Conservation (phyloP, 2,888 invertebrate species). For the Rhodophaea formosa region DNA sequence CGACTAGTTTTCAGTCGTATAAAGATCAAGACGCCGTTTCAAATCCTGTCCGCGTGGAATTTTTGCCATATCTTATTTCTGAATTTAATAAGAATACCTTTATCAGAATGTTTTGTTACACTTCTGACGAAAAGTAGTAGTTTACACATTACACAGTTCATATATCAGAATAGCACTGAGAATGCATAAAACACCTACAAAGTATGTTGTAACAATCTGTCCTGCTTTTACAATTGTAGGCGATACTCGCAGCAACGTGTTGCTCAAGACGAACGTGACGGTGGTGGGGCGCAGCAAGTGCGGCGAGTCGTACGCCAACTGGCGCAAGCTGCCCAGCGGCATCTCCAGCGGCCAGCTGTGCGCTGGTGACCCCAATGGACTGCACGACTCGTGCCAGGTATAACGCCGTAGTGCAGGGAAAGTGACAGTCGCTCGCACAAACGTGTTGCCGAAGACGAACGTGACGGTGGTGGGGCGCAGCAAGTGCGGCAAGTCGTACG, state of each 20-base stretch:
- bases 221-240: constrained; percentile 35
- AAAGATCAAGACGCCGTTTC: too few species aligned
- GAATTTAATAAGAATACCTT: too few species aligned
- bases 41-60: too few species aligned
- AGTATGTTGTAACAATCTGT: too few species aligned
- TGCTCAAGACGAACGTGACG: constrained; percentile 63
- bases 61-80: too few species aligned
- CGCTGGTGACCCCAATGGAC: constrained; percentile 62
- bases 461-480: constrained; percentile 46
- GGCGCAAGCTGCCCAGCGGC: constrained; percentile 60
- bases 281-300: constrained; percentile 46
- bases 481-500: constrained; percentile 52
- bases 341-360: constrained; percentile 60
- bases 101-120: too few species aligned
- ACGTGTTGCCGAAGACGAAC: constrained; percentile 57
- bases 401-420: too few species aligned
- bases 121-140: too few species aligned
- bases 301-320: constrained; percentile 47
- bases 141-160: too few species aligned
- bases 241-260: constrained; percentile 46
- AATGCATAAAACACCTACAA: too few species aligned
- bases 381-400: constrained; percentile 66
- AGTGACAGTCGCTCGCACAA: constrained; percentile 49
- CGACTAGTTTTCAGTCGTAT: too few species aligned
- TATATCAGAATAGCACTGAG: too few species aligned